Evolutionary conservation across 2,797 vertebrate genomes (phyloP).

Genomic region (Artibeus lituratus): DNA sequence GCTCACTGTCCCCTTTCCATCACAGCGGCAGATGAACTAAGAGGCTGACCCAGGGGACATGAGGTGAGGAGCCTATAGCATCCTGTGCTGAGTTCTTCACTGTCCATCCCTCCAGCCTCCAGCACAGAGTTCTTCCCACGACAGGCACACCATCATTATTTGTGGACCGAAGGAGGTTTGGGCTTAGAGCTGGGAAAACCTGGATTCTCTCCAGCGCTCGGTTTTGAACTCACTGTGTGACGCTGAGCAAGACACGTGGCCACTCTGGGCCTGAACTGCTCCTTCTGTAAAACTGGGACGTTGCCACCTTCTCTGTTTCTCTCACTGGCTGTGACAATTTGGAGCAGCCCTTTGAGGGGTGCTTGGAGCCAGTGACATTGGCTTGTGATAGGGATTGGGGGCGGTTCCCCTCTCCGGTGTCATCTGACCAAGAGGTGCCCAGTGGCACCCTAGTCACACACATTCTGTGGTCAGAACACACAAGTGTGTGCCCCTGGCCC

Average conservation of each 20-base stretch:
- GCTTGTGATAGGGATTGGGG: background rate
- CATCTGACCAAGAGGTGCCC: background rate
- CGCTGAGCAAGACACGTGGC: background rate
- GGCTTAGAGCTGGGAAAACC: background rate
- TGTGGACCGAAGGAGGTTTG: background rate
- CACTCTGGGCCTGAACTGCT: background rate
- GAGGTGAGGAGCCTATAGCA: background rate
- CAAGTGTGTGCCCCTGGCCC: background rate
- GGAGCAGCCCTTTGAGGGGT: background rate
- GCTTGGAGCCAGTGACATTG: background rate
- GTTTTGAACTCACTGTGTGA: background rate
- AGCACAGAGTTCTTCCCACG: background rate
- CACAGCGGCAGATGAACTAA: background rate
- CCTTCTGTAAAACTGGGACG: background rate
- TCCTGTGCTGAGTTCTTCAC: background rate
- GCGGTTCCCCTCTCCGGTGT: background rate
- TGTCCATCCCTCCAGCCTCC: background rate
- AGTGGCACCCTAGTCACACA: background rate
- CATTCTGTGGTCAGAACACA: background rate
- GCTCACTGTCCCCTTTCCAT: background rate
- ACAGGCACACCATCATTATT: background rate
- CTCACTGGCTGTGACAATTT: background rate
- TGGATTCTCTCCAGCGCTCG: background rate
- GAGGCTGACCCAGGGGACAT: background rate
- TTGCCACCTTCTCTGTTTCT: background rate